Base-by-base conservation (phyloP, 2,888 invertebrate species). In the Eupithecia subfuscata region DNA sequence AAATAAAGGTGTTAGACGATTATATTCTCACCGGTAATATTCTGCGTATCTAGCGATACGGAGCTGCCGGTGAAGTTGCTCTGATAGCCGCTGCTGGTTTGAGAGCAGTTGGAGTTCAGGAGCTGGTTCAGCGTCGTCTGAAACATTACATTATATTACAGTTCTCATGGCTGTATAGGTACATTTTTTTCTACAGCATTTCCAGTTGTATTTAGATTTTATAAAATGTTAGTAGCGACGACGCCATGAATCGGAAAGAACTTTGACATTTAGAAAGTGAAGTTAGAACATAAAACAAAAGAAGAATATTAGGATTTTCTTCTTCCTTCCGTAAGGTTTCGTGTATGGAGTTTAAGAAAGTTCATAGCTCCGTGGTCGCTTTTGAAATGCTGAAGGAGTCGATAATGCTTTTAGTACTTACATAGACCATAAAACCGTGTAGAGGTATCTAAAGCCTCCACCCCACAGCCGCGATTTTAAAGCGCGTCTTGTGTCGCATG, bases 31-130 rank as follows among this genome's bases (percentile, higher is more conserved):
- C 95, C 95, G 37, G 95, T 95, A 34, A 91, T 93, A 80, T 96
- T 96, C 80, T 93, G 95, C 11, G 95, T 92, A 83, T 95, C 91
- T 40, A 96, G 90, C 0, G 94, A 95, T 1, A 92, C 93, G 12
- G 93, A 92, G 85, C 95, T 95, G 81, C 95, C 91, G 6, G 95
- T 95, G 85, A 95, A 95, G 87, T 95, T 93, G 88, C 94, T 94
- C 86, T 95, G 95, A 85, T 95, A 95, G 0, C 95, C 94, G 79
- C 94, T 93, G 84, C 95, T 93, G 70, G 89, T 92, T 79, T 91
- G 92, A 60, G 92, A 93, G 85, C 95, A 60, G 60, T 60, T 95
- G 0, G 89, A 89, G 88, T 94, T 94, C 77, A 95, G 85, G 63
- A 94, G 77, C 77, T 93, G 92, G 77, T 86, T 90, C 78, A 93